A percentile compares a stretch with the other conserved stretches of the same genome.
Evolutionary conservation across 2,113 vertebrate genomes (phyloP).

Genomic region (Mormoops blainvillei): DNA sequence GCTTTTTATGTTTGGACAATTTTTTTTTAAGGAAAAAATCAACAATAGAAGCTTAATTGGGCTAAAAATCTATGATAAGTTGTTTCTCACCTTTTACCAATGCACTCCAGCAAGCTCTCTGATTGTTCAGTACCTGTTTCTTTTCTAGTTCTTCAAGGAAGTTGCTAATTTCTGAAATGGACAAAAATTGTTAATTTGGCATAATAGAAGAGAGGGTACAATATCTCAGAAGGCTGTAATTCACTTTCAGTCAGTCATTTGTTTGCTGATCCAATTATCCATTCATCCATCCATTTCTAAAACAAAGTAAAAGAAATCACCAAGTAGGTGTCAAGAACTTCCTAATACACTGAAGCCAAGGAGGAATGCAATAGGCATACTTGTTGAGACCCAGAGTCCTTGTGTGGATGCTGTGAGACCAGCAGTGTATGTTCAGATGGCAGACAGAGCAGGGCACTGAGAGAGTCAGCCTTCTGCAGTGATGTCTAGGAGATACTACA

Average conservation of each 20-base stretch:
- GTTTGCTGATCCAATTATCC: not conserved
- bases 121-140: not conserved
- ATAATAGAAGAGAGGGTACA: not conserved
- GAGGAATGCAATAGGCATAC: not conserved
- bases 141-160: not conserved
- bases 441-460: fast-evolving
- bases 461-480: not conserved
- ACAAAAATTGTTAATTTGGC: not conserved
- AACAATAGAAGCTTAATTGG: not conserved
- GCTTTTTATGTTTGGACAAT: not conserved
- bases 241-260: not conserved
- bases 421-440: fast-evolving
- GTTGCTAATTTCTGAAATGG: not conserved
- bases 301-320: not conserved
- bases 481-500: not conserved
- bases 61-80: not conserved
- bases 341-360: not conserved
- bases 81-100: not conserved
- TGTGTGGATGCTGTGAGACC: not conserved
- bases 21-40: not conserved
- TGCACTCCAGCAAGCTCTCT: not conserved
- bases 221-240: not conserved
- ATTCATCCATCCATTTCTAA: not conserved
- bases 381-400: not conserved
- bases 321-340: not conserved